Base-by-base conservation (phyloP, 1,140 invertebrate species). In the Rhynchophorus ferrugineus region DNA sequence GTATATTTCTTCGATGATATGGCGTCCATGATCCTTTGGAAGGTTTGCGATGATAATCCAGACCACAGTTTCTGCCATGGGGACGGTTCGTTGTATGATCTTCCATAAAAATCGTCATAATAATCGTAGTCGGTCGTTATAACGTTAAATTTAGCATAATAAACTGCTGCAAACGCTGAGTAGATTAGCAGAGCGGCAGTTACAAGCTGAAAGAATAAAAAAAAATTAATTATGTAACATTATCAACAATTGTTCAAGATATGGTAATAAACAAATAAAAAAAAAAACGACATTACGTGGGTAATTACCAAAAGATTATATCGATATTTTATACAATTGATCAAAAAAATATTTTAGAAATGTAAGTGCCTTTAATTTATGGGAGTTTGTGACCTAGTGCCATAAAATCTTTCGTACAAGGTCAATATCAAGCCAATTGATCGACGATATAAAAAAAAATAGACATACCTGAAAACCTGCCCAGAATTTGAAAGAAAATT, bases 401-500 rank as follows among this genome's bases (percentile, higher is more conserved):
- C n/a, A n/a, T n/a, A n/a, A n/a, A n/a, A n/a, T n/a, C n/a, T n/a
- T n/a, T n/a, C n/a, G n/a, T n/a, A n/a, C n/a, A n/a, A n/a, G n/a
- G n/a, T n/a, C n/a, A n/a, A n/a, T n/a, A n/a, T n/a, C n/a, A n/a
- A n/a, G n/a, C n/a, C n/a, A n/a, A n/a, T n/a, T n/a, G n/a, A n/a
- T n/a, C n/a, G n/a, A n/a, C n/a, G n/a, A n/a, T n/a, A n/a, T n/a
- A n/a, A n/a, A n/a, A n/a, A n/a, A n/a, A n/a, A n/a, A n/a, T n/a
- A n/a, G n/a, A n/a, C n/a, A 66, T 71, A 87, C 84, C 74, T 88
- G 85, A 70, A 89, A 89, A 7, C 77, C 83, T 9, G 85, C 85
- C 87, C 87, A 90, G 63, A 90, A 89, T 65, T 89, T 90, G 68
- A 87, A 90, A 13, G 85, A 88, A 0, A 84, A 85, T 63, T 89